A percentile compares a stretch with the other conserved stretches of the same genome.
phyloP scores from a whole-genome alignment of 30 jellyfish, hydroid and myxozoan species.

The Catostylus mosaicus region DNA sequence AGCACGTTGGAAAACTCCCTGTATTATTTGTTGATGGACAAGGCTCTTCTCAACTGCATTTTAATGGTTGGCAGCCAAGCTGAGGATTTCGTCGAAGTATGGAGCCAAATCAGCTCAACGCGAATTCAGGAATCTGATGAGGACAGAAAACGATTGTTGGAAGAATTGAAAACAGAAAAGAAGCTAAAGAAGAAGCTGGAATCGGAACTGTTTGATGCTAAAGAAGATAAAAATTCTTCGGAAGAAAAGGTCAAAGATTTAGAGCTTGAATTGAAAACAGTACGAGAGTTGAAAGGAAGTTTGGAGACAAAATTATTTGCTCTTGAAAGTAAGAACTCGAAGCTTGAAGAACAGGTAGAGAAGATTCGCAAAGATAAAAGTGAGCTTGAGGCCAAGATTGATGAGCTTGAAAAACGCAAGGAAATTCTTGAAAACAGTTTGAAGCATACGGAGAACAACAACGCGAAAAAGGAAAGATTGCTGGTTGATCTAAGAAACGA shows the following conservation, averaged over 20 bases:
- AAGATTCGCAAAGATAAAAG: constrained; percentile 63
- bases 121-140: constrained; percentile 74
- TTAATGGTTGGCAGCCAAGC: constrained; percentile 84
- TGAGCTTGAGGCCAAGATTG: constrained; percentile 79
- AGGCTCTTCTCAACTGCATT: constrained; percentile 87
- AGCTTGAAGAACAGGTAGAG: constrained; percentile 79
- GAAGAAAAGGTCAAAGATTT: constrained; percentile 89
- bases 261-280: constrained; percentile 89
- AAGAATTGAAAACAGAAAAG: constrained; percentile 81
- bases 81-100: constrained; percentile 68
- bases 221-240: constrained; percentile 70
- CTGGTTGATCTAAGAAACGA: constrained; percentile 94
- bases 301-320: constrained; percentile 84
- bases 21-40: constrained; percentile 94
- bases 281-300: constrained; percentile 85
- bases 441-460: constrained; percentile 83
- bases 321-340: constrained; percentile 68
- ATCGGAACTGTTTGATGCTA: constrained; percentile 64
- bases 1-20: constrained; percentile 82
- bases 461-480: constrained; percentile 94
- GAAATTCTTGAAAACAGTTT: constrained; percentile 78
- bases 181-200: constrained; percentile 69
- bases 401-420: constrained; percentile 77
- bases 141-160: constrained; percentile 78
- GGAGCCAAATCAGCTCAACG: constrained; percentile 67